phyloP scores from a whole-genome alignment of 2,113 vertebrate species.

The Antechinus flavipes region DNA sequence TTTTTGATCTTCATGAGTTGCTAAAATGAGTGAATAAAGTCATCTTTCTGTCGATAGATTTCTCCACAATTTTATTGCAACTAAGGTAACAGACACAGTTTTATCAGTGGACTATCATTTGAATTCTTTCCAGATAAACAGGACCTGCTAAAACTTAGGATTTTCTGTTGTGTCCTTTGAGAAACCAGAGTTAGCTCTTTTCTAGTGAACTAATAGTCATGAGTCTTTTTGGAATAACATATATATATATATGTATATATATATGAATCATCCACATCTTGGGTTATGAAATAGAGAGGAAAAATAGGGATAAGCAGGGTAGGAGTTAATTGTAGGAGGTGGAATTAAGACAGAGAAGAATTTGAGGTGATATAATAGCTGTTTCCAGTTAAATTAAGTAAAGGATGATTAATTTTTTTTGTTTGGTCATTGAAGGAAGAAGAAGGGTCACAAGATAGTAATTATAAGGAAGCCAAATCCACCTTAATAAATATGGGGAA shows the following conservation, averaged over 20 bases:
- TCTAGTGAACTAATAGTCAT: not conserved
- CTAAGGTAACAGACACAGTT: not conserved
- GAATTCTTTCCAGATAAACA: not conserved
- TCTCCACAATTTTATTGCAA: not conserved
- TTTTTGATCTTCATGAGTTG: not conserved
- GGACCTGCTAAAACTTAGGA: not conserved
- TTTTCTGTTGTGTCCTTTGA: not conserved
- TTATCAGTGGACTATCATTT: not conserved
- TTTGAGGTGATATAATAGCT: not conserved
- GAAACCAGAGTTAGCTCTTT: not conserved
- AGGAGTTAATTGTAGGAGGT: not conserved
- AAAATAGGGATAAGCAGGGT: not conserved
- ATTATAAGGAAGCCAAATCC: not conserved
- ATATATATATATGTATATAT: too few species aligned
- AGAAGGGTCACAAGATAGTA: not conserved
- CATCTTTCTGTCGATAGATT: not conserved
- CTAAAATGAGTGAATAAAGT: not conserved
- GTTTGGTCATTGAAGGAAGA: not conserved
- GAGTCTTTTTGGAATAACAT: too few species aligned
- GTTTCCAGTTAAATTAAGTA: not conserved
- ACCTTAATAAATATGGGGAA: not conserved
- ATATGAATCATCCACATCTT: not conserved
- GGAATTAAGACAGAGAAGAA: not conserved
- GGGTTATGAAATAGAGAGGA: not conserved
- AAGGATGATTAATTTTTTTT: not conserved